phyloP scores from a whole-genome alignment of 2,113 vertebrate genomes.

The Carassius carassius region DNA sequence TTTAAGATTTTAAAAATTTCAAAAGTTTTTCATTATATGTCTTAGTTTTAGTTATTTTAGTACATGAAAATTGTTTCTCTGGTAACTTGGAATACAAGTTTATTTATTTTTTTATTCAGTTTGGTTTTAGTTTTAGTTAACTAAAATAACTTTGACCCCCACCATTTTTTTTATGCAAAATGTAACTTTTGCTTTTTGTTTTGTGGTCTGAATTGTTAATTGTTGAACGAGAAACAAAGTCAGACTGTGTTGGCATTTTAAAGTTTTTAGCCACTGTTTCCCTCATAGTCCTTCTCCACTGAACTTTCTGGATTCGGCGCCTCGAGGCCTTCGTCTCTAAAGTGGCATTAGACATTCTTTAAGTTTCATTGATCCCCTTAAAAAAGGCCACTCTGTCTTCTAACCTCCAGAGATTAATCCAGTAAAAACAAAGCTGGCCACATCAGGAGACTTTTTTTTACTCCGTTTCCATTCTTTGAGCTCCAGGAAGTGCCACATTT shows the following conservation, averaged over 20 bases:
- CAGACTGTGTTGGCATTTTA: neutral
- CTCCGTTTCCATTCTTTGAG: neutral
- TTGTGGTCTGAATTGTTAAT: neutral
- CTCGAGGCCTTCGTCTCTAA: neutral
- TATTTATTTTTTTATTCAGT: no score
- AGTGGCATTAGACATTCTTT: slow-evolving; percentile 40
- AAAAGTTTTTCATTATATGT: no score
- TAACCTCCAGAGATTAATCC: slow-evolving; percentile 14
- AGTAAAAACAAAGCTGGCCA: neutral
- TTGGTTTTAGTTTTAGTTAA: no score
- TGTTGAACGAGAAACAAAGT: neutral
- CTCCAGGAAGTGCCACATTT: slow-evolving; percentile 9
- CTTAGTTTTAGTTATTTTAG: no score
- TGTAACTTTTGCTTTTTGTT: neutral
- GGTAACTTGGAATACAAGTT: no score
- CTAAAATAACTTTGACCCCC: no score
- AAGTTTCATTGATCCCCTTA: slow-evolving; percentile 42
- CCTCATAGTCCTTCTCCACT: neutral
- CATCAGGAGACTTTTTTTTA: neutral
- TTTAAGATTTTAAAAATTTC: no score
- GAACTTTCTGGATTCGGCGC: neutral
- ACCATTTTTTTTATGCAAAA: neutral
- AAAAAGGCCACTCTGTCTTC: slow-evolving; percentile 28
- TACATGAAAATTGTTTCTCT: no score
- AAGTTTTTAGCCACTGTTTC: no score